Evolutionary conservation across 2,113 vertebrate genomes (phyloP).

Genomic region (Genyomyrus donnyi): DNA sequence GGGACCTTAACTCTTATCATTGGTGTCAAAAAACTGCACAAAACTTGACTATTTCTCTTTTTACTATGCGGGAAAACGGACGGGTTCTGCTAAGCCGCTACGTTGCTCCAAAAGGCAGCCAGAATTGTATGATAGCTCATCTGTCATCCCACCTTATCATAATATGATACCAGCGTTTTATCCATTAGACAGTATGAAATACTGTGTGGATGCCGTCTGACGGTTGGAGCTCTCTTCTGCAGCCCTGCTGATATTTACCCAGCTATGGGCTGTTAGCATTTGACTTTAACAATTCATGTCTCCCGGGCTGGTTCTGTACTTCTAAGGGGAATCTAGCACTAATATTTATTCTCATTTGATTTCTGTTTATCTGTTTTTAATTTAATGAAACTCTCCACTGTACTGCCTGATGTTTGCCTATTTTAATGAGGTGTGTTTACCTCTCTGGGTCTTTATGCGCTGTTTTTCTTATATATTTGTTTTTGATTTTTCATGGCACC

Average conservation of each 20-base stretch:
- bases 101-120: not conserved
- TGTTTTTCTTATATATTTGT: constrained; percentile 1
- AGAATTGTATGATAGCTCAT: not conserved
- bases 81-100: not conserved
- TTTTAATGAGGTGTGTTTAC: not conserved
- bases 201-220: not conserved
- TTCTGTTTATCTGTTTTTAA: not conserved
- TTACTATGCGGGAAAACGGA: not conserved
- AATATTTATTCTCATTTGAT: not conserved
- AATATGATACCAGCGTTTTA: not conserved
- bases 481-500: not conserved
- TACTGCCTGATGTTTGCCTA: not conserved
- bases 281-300: not conserved
- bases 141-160: not conserved
- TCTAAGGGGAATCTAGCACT: not conserved
- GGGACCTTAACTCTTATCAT: not conserved
- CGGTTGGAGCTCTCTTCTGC: not conserved
- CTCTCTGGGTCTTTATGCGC: not conserved
- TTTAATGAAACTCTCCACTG: not conserved
- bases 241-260: not conserved
- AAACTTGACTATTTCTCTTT: not conserved
- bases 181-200: not conserved
- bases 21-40: not conserved
- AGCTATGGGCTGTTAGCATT: not conserved
- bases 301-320: not conserved